Evolutionary conservation across 2,797 vertebrate species (phyloP), one percentile per base, ranked within the genome.

Genomic region (Alfaro cultratus): DNA sequence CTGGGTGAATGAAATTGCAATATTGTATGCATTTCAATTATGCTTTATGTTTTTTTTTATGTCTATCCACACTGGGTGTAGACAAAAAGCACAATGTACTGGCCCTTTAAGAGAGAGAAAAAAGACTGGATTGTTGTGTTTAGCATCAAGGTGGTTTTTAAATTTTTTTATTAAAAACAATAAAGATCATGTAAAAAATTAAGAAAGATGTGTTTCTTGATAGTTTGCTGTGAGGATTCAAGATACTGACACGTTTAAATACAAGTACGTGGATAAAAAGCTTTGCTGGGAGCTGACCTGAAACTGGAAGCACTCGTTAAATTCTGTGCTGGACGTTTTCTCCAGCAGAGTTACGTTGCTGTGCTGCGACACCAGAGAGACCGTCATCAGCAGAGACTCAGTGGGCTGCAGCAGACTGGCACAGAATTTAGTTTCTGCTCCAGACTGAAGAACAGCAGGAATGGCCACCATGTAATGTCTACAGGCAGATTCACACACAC

Each of bases 381-480:
- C 77, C 0, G 79, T 94, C 89, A 95, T 87, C 9, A 34, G 31
- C 79, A 96, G 23, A 73, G 80, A 85, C 84, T 96, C 92, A 1
- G 82, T 91, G 45, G 92, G 91, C 31, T 93, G 83, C 77, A 94
- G 51, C 79, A 96, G 87, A 83, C 87, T 95, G 0, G 34, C 53
- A 74, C 95, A 96, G 5, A 95, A 80, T 31, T 80, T 89, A 31
- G 88, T 81, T n/a, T 92, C 47, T 51, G 90, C 83, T 77, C 91
- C 95, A 0, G 93, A 87, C 71, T 90, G 88, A 3, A 95, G 86
- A 23, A 86, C 76, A 1, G 89, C 94, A 81, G 95, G 95, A 74
- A 94, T 80, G 34, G 91, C 86, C 12, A 95, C 93, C 89, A 93
- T 83, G 86, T 94, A 96, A 55, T 87, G 57, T 47, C 95, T 96